phyloP scores from a whole-genome alignment of 2,888 invertebrate genomes.

The Drosophila atroscutellata region DNA sequence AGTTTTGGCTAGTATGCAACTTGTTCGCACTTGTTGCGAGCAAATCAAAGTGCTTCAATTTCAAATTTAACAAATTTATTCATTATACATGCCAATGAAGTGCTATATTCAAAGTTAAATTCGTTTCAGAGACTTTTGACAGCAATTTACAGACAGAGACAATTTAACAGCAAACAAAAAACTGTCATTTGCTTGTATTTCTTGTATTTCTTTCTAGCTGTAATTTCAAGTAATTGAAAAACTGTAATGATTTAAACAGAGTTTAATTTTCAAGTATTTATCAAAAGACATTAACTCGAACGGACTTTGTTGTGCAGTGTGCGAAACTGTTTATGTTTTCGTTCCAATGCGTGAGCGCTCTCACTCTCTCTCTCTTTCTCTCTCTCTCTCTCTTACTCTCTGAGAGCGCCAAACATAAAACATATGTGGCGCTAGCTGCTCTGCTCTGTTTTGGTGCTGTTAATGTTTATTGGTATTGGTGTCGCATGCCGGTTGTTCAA shows the following conservation, averaged over 20 bases:
- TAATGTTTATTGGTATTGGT: slow-evolving; percentile 41
- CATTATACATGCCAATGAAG: not conserved
- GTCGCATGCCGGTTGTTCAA: slow-evolving; percentile 61
- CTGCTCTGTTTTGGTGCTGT: slow-evolving; percentile 12
- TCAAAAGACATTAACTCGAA: not conserved
- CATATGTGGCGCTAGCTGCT: slow-evolving; percentile 40
- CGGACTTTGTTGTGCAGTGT: slow-evolving; percentile 41
- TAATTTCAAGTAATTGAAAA: not conserved
- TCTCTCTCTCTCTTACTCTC: not conserved
- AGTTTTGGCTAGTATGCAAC: fast-evolving
- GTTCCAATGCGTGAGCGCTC: slow-evolving; percentile 53
- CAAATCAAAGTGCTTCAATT: not conserved
- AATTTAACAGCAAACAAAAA: not conserved
- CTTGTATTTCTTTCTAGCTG: not conserved
- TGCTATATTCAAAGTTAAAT: not conserved
- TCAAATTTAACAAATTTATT: not conserved
- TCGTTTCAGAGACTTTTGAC: not conserved
- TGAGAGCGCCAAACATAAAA: slow-evolving; percentile 33
- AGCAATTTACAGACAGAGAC: not conserved
- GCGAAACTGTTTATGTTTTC: slow-evolving; percentile 63
- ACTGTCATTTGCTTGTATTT: not conserved
- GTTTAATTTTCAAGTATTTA: not conserved
- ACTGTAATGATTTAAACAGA: not conserved
- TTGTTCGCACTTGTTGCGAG: not conserved
- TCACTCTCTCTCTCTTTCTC: slow-evolving; percentile 16